Percentiles rank a stretch among this genome's conserved stretches.
Evolutionary conservation across 2,113 vertebrate genomes (phyloP).

Genomic region (Girardinichthys multiradiatus): DNA sequence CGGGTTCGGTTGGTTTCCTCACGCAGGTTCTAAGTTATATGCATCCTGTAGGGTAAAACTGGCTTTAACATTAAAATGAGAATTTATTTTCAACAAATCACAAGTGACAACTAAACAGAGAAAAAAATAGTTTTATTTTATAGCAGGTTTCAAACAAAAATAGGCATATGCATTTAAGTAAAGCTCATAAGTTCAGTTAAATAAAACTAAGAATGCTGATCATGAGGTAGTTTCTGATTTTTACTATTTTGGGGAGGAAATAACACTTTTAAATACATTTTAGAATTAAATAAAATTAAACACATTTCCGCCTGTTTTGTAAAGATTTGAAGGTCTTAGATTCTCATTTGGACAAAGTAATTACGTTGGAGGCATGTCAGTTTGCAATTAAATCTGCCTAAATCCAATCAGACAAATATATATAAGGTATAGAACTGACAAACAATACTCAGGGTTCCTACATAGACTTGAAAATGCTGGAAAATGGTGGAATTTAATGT

Average conservation of each 20-base stretch:
- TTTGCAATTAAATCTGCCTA: not conserved
- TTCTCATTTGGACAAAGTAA: not conserved
- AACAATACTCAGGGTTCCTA: too few relatives aligned
- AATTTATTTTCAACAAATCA: constrained; percentile 1
- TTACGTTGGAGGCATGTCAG: not conserved
- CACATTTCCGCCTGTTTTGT: not conserved
- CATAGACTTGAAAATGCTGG: too few relatives aligned
- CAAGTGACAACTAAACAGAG: not conserved
- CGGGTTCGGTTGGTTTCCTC: not conserved
- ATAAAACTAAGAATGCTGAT: too few relatives aligned
- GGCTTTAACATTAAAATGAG: not conserved
- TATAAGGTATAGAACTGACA: too few relatives aligned
- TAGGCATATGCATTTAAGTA: too few relatives aligned
- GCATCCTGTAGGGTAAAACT: not conserved
- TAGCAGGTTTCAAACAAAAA: too few relatives aligned
- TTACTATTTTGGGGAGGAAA: too few relatives aligned
- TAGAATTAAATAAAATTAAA: not conserved
- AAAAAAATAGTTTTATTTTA: too few relatives aligned
- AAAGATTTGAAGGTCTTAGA: not conserved
- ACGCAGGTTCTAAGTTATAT: not conserved
- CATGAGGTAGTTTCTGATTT: too few relatives aligned
- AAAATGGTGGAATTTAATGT: too few relatives aligned
- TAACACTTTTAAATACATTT: too few relatives aligned
- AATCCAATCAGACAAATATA: not conserved
- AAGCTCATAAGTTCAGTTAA: too few relatives aligned